A percentile compares a stretch with the other conserved stretches of the same genome.
Evolutionary conservation across 2,797 vertebrate species (phyloP).

Genomic region (Spinus olivaceus): DNA sequence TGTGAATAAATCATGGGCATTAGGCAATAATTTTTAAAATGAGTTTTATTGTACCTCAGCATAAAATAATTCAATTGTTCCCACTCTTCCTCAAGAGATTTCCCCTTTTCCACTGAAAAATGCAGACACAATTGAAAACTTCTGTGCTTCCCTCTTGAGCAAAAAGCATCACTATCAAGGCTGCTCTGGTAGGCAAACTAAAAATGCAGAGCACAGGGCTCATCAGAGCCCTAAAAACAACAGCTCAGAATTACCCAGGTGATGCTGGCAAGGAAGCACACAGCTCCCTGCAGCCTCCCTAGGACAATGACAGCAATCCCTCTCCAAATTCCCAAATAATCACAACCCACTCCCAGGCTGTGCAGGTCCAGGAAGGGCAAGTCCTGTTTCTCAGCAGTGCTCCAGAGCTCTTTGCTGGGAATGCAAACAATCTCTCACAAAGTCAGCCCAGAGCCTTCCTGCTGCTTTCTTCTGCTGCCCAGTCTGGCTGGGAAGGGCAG

Average conservation of each 20-base stretch:
- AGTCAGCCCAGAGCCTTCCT: not conserved
- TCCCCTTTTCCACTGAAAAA: not conserved
- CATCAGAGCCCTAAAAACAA: not conserved
- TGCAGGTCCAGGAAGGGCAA: not conserved
- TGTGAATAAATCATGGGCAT: slow-evolving; percentile 15
- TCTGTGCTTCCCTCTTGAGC: not conserved
- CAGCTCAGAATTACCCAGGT: not conserved
- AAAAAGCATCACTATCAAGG: not conserved
- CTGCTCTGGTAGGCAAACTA: not conserved
- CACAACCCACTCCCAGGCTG: rapidly evolving
- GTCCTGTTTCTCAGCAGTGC: not conserved
- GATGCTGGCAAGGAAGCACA: not conserved
- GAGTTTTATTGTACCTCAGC: not conserved
- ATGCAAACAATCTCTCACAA: not conserved
- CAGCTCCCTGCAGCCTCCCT: not conserved
- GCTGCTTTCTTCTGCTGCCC: not conserved
- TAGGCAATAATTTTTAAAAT: not conserved
- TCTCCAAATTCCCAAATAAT: not conserved
- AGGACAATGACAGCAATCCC: not conserved
- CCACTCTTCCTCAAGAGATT: not conserved
- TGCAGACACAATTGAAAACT: not conserved
- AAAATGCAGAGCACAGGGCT: not conserved
- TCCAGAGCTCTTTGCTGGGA: not conserved
- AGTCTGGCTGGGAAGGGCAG: not conserved
- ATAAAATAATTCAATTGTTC: slow-evolving; percentile 34